phyloP scores from a whole-genome alignment of 2,888 invertebrate species.

The Chelonus formosanus region DNA sequence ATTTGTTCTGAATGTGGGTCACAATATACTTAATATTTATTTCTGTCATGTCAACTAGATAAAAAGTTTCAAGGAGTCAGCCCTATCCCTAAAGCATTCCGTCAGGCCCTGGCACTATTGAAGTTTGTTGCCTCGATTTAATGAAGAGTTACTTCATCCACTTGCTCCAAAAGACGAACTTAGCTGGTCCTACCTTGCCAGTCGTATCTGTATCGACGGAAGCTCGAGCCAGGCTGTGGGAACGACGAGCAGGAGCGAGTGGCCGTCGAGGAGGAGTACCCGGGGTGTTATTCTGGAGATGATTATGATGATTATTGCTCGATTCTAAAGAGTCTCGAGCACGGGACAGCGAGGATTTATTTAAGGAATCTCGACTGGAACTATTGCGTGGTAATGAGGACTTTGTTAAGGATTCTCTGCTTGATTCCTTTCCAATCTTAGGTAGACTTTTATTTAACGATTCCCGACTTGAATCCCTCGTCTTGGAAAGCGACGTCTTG shows the following conservation, averaged over 20 bases:
- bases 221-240: slow-evolving; percentile 60
- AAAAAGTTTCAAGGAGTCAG: background rate
- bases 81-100: slow-evolving; percentile 1
- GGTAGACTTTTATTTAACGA: slow-evolving; percentile 57
- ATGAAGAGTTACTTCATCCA: slow-evolving; percentile 68
- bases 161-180: slow-evolving; percentile 76
- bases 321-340: slow-evolving; percentile 59
- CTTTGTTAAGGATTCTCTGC: slow-evolving; percentile 55
- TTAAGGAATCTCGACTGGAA: slow-evolving; percentile 58
- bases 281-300: slow-evolving; percentile 36
- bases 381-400: slow-evolving; percentile 57
- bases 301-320: slow-evolving; percentile 41
- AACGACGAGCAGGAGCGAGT: slow-evolving; percentile 63
- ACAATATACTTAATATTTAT: no score
- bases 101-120: slow-evolving; percentile 3
- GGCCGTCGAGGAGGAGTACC: slow-evolving; percentile 59
- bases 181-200: slow-evolving; percentile 76
- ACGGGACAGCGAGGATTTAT: slow-evolving; percentile 60
- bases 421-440: slow-evolving; percentile 51
- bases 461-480: slow-evolving; percentile 57
- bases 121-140: background rate
- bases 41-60: no score
- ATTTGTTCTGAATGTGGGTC: no score
- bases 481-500: slow-evolving; percentile 47
- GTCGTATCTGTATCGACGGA: slow-evolving; percentile 65